Evolutionary conservation across 2,888 invertebrate genomes (phyloP).

Genomic region (Hypsopygia costalis): DNA sequence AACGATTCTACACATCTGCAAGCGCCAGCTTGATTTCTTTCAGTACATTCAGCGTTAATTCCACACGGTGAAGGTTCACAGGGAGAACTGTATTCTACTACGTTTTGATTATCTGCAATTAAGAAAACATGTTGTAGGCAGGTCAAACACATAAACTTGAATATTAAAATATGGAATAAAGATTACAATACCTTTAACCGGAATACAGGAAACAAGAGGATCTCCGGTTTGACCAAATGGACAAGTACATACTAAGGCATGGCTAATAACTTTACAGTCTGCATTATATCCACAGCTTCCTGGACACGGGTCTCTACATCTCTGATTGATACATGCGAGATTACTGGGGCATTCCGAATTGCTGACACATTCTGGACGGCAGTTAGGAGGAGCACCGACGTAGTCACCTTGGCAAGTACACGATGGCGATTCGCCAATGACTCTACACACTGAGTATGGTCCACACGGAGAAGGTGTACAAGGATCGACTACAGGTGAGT

Average conservation of each 20-base stretch:
- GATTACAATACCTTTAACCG: constrained; percentile 50
- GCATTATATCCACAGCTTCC: constrained; percentile 85
- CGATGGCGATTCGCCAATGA: constrained; percentile 82
- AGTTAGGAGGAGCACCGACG: constrained; percentile 83
- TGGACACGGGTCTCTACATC: constrained; percentile 86
- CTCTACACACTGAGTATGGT: constrained; percentile 82
- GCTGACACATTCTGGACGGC: constrained; percentile 84
- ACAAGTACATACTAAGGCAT: constrained; percentile 85
- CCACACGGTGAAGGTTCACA: constrained; percentile 87
- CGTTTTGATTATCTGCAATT: constrained; percentile 38
- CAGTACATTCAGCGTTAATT: constrained; percentile 81
- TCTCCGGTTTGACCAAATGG: constrained; percentile 83
- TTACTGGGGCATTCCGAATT: constrained; percentile 84
- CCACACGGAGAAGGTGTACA: constrained; percentile 86
- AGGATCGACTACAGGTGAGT: constrained; percentile 72
- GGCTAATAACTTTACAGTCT: constrained; percentile 87
- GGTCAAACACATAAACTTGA: neutral
- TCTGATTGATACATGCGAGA: constrained; percentile 84
- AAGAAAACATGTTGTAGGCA: neutral
- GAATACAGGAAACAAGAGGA: constrained; percentile 77
- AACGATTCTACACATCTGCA: constrained; percentile 85
- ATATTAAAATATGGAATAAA: neutral
- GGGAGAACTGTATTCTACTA: constrained; percentile 74
- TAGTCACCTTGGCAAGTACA: constrained; percentile 84
- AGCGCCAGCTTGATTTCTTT: constrained; percentile 83